These are phyloP conservation scores for Nylanderia fulva DNA, from an alignment of 1,140 invertebrate genomes.

Conservation along the genomic window DNA sequence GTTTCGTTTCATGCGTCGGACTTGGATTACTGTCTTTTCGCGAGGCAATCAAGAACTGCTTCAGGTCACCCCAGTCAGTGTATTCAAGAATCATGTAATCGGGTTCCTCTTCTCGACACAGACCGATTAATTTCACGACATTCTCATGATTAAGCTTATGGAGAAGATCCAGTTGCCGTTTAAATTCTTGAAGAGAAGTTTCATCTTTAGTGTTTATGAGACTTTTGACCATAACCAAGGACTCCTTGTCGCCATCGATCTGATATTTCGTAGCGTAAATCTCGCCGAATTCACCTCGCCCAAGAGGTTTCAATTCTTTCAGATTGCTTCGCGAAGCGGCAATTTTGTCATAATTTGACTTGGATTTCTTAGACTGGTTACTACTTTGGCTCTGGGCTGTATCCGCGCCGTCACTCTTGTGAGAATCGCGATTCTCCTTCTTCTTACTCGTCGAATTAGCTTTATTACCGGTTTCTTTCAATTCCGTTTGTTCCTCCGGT, in stretches of 20 bases:
- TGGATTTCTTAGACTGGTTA: conserved; percentile 89
- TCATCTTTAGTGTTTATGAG: conserved; percentile 92
- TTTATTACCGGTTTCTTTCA: conserved; percentile 84
- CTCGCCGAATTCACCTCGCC: conserved; percentile 96
- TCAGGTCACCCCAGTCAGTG: conserved; percentile 98
- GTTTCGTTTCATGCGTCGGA: conserved; percentile 83
- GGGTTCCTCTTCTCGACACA: conserved; percentile 94
- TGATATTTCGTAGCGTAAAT: conserved; percentile 91
- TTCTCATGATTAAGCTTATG: conserved; percentile 92
- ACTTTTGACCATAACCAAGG: conserved; percentile 90
- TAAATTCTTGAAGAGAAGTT: conserved; percentile 92
- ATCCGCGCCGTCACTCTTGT: conserved; percentile 93
- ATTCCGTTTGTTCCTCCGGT: conserved; percentile 86
- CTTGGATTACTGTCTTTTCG: conserved; percentile 86
- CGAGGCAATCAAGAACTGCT: conserved; percentile 96
- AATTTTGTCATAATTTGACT: conserved; percentile 92
- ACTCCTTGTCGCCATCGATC: conserved; percentile 84
- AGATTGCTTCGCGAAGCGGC: conserved; percentile 91
- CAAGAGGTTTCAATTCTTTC: conserved; percentile 93
- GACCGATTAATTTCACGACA: conserved; percentile 91
- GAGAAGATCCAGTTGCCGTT: conserved; percentile 94
- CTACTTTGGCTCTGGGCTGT: conserved; percentile 91
- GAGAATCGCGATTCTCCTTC: conserved; percentile 86
- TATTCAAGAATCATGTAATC: conserved; percentile 96
- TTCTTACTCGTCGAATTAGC: conserved; percentile 80